Evolutionary conservation across 1,140 invertebrate genomes (phyloP).

Genomic region (Acromyrmex charruanus): DNA sequence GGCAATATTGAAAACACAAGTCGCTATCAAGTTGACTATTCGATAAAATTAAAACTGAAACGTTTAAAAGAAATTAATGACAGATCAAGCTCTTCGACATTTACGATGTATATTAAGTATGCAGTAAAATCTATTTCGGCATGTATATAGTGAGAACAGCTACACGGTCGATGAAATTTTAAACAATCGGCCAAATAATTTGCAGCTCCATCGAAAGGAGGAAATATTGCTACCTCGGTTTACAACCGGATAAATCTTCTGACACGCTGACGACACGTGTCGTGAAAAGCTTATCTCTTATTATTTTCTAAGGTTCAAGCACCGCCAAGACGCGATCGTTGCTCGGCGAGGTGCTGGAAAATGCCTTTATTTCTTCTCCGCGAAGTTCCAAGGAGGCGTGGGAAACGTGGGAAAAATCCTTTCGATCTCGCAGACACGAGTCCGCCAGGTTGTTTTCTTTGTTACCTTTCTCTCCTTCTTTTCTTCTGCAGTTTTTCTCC

Average conservation of each 20-base stretch:
- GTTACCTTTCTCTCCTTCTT: not conserved
- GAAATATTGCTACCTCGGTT: constrained; percentile 44
- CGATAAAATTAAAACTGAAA: too few species aligned
- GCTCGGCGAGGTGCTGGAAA: constrained; percentile 4
- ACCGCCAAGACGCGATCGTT: constrained; percentile 43
- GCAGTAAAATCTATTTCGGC: too few species aligned
- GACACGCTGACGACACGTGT: constrained; percentile 21
- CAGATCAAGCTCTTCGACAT: too few species aligned
- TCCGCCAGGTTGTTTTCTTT: constrained; percentile 32
- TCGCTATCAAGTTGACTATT: too few species aligned
- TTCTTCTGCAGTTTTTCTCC: not conserved
- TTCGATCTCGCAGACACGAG: constrained; percentile 47
- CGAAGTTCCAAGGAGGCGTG: constrained; percentile 1
- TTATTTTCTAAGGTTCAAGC: constrained; percentile 51
- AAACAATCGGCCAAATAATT: not conserved
- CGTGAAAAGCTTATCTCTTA: constrained; percentile 51
- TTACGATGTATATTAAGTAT: too few species aligned
- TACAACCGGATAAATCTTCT: constrained; percentile 35
- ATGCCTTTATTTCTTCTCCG: constrained; percentile 45
- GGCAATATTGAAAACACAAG: too few species aligned
- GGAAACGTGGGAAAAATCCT: constrained; percentile 30
- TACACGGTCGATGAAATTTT: not conserved
- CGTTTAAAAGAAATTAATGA: too few species aligned
- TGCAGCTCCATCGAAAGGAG: not conserved
- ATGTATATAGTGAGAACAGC: too few species aligned